Percentiles rank a stretch among this genome's conserved stretches.
Conservation (phyloP, 2,113 vertebrate genomes). For the Rhombomys opimus region DNA sequence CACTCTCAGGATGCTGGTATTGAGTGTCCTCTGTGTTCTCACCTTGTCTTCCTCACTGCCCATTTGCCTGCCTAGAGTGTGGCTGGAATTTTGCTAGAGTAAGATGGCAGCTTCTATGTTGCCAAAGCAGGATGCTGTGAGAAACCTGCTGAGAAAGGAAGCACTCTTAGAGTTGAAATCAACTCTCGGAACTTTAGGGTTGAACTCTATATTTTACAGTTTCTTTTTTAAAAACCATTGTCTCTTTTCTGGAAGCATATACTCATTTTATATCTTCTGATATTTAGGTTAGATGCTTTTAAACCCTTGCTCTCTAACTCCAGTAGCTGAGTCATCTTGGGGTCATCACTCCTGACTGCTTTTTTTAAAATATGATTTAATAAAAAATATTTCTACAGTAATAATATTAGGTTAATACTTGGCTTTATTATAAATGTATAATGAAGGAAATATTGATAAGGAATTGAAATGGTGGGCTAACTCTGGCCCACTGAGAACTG, state of each 20-base stretch:
- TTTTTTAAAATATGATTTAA: neutral
- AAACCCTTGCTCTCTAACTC: neutral
- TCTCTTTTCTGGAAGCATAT: neutral
- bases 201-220: neutral
- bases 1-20: neutral
- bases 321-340: neutral
- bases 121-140: neutral
- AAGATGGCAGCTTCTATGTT: neutral
- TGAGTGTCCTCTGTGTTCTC: neutral
- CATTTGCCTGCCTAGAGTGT: neutral
- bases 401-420: neutral
- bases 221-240: neutral
- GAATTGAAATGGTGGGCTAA: neutral
- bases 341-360: neutral
- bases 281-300: slow-evolving; percentile 17
- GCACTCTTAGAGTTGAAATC: neutral
- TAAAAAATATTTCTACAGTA: neutral
- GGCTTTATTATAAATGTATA: neutral
- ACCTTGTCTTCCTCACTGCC: neutral
- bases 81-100: neutral
- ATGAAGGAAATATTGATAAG: neutral
- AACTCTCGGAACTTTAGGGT: neutral
- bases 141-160: neutral
- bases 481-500: neutral
- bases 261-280: slow-evolving; percentile 29